These are phyloP conservation scores for Peromyscus leucopus DNA, from an alignment of 2,113 vertebrate species.

Conservation along the genomic window DNA sequence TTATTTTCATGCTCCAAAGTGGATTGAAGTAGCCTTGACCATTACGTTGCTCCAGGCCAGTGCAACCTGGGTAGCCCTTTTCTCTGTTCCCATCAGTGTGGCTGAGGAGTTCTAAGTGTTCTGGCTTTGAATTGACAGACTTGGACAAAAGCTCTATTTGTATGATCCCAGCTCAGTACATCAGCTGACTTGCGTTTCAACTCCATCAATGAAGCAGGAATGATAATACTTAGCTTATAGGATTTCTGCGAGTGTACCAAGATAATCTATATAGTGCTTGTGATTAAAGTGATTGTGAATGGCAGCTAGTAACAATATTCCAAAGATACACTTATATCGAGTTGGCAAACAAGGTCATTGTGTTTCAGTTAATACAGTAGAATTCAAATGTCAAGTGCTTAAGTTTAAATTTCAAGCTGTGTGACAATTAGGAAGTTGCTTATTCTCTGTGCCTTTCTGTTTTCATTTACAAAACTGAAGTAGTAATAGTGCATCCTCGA, in stretches of 20 bases:
- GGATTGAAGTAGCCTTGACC: background rate
- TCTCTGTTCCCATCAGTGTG: background rate
- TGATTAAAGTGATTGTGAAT: background rate
- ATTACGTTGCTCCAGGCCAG: background rate
- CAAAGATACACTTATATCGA: background rate
- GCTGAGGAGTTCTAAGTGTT: background rate
- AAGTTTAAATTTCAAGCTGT: background rate
- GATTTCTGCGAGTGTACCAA: background rate
- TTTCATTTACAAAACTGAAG: slow-evolving; percentile 13
- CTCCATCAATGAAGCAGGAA: background rate
- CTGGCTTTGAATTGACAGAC: background rate
- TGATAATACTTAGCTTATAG: background rate
- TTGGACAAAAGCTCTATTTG: background rate
- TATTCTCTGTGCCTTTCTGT: background rate
- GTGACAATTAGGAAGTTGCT: background rate
- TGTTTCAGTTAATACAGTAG: fast-evolving
- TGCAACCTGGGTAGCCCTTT: background rate
- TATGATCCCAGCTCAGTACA: background rate
- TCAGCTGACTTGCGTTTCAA: background rate
- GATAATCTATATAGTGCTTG: background rate
- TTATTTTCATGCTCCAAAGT: background rate
- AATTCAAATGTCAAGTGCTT: background rate
- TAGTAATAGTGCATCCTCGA: background rate
- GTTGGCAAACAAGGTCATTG: background rate
- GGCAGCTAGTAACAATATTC: background rate